Evolutionary conservation across 2,888 invertebrate species (phyloP), one percentile per base, ranked within the genome.

Genomic region (Clistopyga incitator): DNA sequence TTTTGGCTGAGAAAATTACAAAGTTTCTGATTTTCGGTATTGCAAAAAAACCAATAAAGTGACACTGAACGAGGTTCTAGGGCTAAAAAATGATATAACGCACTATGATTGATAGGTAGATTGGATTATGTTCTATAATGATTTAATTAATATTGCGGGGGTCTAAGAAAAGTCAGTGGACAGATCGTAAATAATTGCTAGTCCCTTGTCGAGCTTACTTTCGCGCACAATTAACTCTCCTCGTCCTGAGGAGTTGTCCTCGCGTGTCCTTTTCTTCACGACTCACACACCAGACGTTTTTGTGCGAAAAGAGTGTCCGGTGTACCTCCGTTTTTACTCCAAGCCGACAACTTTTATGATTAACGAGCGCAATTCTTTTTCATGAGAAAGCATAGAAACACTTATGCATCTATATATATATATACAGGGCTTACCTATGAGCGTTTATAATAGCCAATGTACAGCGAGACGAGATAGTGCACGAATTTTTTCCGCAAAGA

Each of bases 341-440:
- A 3, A 20, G 15, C 18, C 29, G 61, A 78, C 64, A 78, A 65
- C 78, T 72, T 78, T 78, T 72, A 52, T 78, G 71, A 78, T 78
- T 72, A 78, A 78, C 65, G 78, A 72, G 54, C 52, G 42, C n/a
- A 54, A 76, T 34, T 50, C 38, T 54, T 65, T 38, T 72, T 59
- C 23, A 59, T 42, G 56, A 15, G 10, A 23, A 10, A 47, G 45
- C 45, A 29, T 15, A 45, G 25, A 59, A 25, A 25, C 25, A 23
- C 23, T 13, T 20, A 20, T 20, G 10, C 2, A 54, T 54, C 20
- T 29, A 10, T 25, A 45, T 70, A 70, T 38, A 47, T 20, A 34
- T 11, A 18, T 38, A 29, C 34, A 54, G 23, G 13, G 8, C 13
- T 54, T 20, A 56, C 13, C 38, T 20, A 56, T 38, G 56, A 72